A percentile compares a stretch with the other conserved stretches of the same genome.
Evolutionary conservation across 1,140 invertebrate genomes (phyloP).

Genomic region (Thaumetopoea pityocampa): DNA sequence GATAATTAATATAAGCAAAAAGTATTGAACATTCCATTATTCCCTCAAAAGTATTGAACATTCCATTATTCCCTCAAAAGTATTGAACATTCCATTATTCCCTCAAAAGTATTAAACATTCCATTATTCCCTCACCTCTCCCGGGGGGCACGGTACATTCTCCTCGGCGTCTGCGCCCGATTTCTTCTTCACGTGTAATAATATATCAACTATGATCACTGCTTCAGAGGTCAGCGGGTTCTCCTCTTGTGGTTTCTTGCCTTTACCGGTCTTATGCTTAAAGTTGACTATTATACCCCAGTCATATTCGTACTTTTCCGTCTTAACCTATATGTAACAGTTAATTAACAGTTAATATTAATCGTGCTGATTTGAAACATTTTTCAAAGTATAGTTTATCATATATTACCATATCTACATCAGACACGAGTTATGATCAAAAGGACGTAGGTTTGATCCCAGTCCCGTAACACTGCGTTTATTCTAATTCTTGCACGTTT

Average conservation of each 20-base stretch:
- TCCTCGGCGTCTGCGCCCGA: constrained; percentile 76
- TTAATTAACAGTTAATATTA: constrained; percentile 12
- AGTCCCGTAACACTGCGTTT: too few relatives aligned
- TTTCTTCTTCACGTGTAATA: constrained; percentile 85
- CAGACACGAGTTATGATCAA: too few relatives aligned
- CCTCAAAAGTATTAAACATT: not conserved
- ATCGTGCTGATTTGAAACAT: too few relatives aligned
- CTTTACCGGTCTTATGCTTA: constrained; percentile 81
- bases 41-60: too few relatives aligned
- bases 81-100: too few relatives aligned
- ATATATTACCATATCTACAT: too few relatives aligned
- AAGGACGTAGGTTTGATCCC: too few relatives aligned
- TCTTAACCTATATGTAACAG: constrained; percentile 83
- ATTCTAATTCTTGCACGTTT: too few relatives aligned
- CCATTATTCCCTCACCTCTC: constrained; percentile 63
- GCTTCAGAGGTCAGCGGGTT: constrained; percentile 79
- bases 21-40: too few relatives aligned
- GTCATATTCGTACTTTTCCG: constrained; percentile 91
- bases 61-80: too few relatives aligned
- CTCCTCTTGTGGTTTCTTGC: constrained; percentile 58
- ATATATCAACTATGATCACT: constrained; percentile 87
- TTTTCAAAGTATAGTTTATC: too few relatives aligned
- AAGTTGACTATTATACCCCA: constrained; percentile 98
- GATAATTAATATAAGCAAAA: too few relatives aligned
- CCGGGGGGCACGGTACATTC: constrained; percentile 79